phyloP scores from a whole-genome alignment of 2,113 vertebrate species.

The Recurvirostra avosetta region DNA sequence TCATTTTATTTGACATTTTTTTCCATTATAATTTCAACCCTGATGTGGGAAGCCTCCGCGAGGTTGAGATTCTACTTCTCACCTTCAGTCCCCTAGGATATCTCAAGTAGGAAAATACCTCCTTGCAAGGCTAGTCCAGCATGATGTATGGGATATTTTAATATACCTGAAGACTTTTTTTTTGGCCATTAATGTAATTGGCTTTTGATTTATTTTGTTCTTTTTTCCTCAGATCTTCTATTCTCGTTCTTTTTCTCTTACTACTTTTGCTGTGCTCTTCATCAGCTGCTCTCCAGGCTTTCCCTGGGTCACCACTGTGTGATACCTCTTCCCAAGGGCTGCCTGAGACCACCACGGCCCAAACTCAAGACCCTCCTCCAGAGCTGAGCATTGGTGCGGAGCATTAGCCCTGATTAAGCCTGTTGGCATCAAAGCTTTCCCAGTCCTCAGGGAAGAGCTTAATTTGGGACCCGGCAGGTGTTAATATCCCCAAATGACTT shows the following conservation, averaged over 20 bases:
- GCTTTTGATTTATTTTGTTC: neutral
- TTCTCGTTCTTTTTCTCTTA: neutral
- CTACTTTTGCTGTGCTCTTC: neutral
- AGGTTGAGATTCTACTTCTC: neutral
- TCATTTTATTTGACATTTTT: neutral
- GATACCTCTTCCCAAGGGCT: neutral
- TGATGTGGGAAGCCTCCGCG: neutral
- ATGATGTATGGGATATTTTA: neutral
- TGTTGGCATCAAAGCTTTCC: neutral
- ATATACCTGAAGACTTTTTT: neutral
- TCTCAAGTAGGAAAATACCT: neutral
- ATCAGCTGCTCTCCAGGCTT: neutral
- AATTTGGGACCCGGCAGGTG: neutral
- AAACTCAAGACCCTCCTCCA: neutral
- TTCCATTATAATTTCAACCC: neutral
- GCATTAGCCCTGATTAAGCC: neutral
- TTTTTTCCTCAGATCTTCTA: neutral
- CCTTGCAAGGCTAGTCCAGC: neutral
- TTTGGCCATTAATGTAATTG: neutral
- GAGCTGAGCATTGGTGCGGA: neutral
- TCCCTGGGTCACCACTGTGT: fast-evolving
- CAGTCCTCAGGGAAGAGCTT: neutral
- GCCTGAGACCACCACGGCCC: neutral
- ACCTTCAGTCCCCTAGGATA: neutral
- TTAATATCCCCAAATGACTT: neutral